Evolutionary conservation across 2,797 vertebrate genomes (phyloP), one percentile per base, ranked within the genome.

Genomic region (Benthosema pterotum): DNA sequence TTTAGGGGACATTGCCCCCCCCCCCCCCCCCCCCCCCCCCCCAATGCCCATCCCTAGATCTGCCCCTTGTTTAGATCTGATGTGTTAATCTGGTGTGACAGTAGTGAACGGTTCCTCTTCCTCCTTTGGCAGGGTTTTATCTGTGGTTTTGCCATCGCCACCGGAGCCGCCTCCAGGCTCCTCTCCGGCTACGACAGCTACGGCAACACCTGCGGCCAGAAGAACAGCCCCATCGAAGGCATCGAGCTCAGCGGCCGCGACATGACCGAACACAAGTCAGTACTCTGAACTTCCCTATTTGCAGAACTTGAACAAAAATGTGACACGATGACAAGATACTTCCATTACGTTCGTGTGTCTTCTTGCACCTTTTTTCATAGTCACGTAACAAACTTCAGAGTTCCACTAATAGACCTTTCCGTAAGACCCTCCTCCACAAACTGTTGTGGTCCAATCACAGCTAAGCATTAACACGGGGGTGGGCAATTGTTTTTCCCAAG

Each of bases 151-250:
- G 90, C 95, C 78, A 91, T 99, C 78, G 95, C 94, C 86, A 95
- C 96, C 53, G 98, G 98, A 86, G 97, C 95, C 62, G 95, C 95
- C 67, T 92, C 94, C 63, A 94, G 98, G 85, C 89, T 99, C 54
- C 69, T 96, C 71, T 95, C 88, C 2, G 97, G 98, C 83, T 99
- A 99, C 69, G 98, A 99, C 89, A 98, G 96, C 85, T 99, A 96
- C 0, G 98, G 98, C 77, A 99, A 99, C 91, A 95, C 94, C 73
- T 99, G 98, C 72, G 97, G 97, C 42, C 92, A 92, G 80, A 96
- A 92, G 82, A 99, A 99, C 78, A 74, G 81, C 58, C 91, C 94
- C 78, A 92, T 98, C 58, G 92, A 95, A 1, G 95, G 88, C 65
- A 90, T 97, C 67, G 75, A 89, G 19, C 92, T 94, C 86, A 99